These are phyloP conservation scores for Nautilus pompilius DNA, from an alignment of 1,140 invertebrate species.

Conservation along the genomic window DNA sequence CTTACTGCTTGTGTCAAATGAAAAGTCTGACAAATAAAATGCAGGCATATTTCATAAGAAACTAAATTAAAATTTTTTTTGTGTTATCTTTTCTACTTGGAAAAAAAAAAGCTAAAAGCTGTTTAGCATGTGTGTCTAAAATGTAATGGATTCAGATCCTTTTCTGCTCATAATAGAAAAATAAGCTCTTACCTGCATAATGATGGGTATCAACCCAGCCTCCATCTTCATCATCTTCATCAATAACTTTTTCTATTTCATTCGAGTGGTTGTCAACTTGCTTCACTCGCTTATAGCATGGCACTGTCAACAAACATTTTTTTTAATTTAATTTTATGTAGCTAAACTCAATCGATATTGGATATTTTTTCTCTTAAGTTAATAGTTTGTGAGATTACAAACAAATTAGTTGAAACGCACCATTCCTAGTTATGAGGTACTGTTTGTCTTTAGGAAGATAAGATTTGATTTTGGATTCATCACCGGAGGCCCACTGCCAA, in stretches of 20 bases:
- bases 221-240: constrained; percentile 82
- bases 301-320: constrained; percentile 26
- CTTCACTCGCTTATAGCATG: constrained; percentile 86
- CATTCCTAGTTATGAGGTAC: constrained; percentile 93
- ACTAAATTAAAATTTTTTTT: too few species aligned
- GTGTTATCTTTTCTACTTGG: too few species aligned
- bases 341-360: neutral
- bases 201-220: constrained; percentile 99
- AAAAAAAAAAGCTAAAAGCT: too few species aligned
- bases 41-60: too few species aligned
- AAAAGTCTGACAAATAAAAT: too few species aligned
- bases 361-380: too few species aligned
- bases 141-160: too few species aligned
- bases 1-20: too few species aligned
- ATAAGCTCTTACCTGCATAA: constrained; percentile 45
- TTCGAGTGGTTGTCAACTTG: constrained; percentile 65
- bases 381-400: too few species aligned
- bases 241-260: constrained; percentile 65
- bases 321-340: neutral
- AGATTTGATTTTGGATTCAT: constrained; percentile 75
- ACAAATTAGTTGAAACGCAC: too few species aligned
- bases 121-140: too few species aligned
- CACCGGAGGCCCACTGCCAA: constrained; percentile 94
- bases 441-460: constrained; percentile 96
- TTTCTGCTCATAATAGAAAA: too few species aligned